Evolutionary conservation across 2,888 invertebrate genomes (phyloP).

Genomic region (Rhabditophanes sp.): DNA sequence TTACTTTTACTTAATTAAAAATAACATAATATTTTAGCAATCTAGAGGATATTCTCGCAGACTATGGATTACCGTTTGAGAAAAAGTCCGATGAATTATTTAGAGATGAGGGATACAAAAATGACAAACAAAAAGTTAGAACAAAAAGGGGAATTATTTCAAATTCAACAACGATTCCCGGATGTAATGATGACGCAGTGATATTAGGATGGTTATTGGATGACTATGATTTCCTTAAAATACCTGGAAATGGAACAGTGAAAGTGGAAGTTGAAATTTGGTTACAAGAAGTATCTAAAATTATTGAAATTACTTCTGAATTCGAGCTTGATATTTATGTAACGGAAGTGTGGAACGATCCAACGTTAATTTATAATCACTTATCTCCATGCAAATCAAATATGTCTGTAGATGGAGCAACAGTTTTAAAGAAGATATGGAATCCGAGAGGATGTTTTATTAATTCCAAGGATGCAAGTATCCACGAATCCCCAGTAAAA

Average conservation of each 20-base stretch:
- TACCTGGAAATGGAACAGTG: slow-evolving; percentile 37
- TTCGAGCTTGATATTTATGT: slow-evolving; percentile 44
- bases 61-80: slow-evolving; percentile 3
- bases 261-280: slow-evolving; percentile 43
- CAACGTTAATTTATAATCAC: slow-evolving; percentile 33
- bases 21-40: too few relatives aligned
- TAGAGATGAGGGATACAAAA: not conserved
- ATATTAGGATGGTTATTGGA: slow-evolving; percentile 19
- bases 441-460: slow-evolving; percentile 42
- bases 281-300: slow-evolving; percentile 45
- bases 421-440: slow-evolving; percentile 37
- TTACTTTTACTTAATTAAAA: too few relatives aligned
- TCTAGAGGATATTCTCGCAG: slow-evolving; percentile 1
- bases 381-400: slow-evolving; percentile 43
- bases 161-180: too few relatives aligned
- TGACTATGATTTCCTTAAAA: slow-evolving; percentile 33
- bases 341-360: slow-evolving; percentile 42
- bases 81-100: slow-evolving; percentile 1
- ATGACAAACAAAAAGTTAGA: slow-evolving; percentile 1
- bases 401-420: slow-evolving; percentile 40
- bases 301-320: slow-evolving; percentile 43
- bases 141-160: too few relatives aligned
- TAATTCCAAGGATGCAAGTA: slow-evolving; percentile 36
- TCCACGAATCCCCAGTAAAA: slow-evolving; percentile 37
- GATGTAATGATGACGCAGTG: slow-evolving; percentile 21